These are phyloP conservation scores for Drosophila bunnanda DNA, from an alignment of 2,888 invertebrate species.

Conservation along the genomic window DNA sequence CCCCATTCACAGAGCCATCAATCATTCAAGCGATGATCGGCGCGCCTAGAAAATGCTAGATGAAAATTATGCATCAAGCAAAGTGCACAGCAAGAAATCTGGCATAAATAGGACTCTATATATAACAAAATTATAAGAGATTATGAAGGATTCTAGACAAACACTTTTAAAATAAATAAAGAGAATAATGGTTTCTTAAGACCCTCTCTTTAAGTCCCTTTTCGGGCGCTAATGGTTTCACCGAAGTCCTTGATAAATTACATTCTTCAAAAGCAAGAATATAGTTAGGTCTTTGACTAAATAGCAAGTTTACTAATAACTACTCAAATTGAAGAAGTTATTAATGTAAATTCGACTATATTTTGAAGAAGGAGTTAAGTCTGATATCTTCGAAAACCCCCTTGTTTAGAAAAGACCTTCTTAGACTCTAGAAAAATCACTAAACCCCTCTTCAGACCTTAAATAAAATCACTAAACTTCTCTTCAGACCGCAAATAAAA, in stretches of 20 bases:
- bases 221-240: too few relatives aligned
- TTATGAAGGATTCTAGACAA: background rate
- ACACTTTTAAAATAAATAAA: background rate
- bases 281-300: background rate
- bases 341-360: too few relatives aligned
- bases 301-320: background rate
- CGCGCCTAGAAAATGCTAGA: conserved; percentile 7
- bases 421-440: background rate
- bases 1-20: conserved; percentile 21
- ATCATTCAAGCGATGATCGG: conserved; percentile 31
- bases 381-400: background rate
- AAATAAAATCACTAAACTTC: background rate
- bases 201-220: background rate
- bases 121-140: background rate
- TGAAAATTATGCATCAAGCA: conserved; percentile 21
- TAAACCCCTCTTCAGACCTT: background rate
- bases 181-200: background rate
- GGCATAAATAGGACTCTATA: background rate
- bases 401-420: background rate
- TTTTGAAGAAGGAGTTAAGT: too few relatives aligned
- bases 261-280: background rate
- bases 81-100: background rate
- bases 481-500: background rate
- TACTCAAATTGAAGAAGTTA: too few relatives aligned
- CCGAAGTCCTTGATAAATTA: background rate